phyloP scores from a whole-genome alignment of 2,888 invertebrate species.

The Chymomyza amoena region DNA sequence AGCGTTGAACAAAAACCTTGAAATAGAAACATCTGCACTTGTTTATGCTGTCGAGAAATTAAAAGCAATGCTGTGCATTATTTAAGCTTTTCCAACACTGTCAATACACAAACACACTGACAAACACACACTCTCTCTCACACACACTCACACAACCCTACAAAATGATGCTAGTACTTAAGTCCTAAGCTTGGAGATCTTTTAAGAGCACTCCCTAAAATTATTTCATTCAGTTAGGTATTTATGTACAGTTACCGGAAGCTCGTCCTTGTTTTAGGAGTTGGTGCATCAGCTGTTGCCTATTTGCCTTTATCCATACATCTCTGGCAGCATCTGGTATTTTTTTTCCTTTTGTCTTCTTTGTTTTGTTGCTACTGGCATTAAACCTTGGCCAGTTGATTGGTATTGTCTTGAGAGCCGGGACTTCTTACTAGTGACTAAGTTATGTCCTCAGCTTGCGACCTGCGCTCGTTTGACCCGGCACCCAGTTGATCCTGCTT shows the following conservation, averaged over 20 bases:
- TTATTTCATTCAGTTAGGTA: constrained; percentile 38
- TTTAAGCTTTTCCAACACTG: background rate
- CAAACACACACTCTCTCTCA: background rate
- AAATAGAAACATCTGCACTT: background rate
- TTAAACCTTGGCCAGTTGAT: constrained; percentile 29
- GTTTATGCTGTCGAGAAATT: background rate
- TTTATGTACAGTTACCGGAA: constrained; percentile 59
- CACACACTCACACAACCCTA: background rate
- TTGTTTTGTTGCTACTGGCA: constrained; percentile 9
- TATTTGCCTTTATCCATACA: background rate
- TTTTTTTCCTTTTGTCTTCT: too few species aligned
- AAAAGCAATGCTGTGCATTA: background rate
- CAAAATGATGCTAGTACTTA: background rate
- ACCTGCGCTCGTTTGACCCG: background rate
- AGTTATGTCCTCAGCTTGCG: background rate
- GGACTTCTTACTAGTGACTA: background rate
- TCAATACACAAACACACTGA: constrained; percentile 2
- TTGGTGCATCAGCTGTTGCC: constrained; percentile 22
- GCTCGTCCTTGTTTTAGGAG: constrained; percentile 62
- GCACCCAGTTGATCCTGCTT: constrained; percentile 3
- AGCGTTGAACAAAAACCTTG: background rate
- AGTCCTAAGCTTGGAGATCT: background rate
- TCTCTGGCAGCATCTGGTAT: background rate
- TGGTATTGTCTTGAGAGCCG: constrained; percentile 56
- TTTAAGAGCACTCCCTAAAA: constrained; percentile 11